phyloP scores from a whole-genome alignment of 2,888 invertebrate species.

The Siphonodentalium dalli region DNA sequence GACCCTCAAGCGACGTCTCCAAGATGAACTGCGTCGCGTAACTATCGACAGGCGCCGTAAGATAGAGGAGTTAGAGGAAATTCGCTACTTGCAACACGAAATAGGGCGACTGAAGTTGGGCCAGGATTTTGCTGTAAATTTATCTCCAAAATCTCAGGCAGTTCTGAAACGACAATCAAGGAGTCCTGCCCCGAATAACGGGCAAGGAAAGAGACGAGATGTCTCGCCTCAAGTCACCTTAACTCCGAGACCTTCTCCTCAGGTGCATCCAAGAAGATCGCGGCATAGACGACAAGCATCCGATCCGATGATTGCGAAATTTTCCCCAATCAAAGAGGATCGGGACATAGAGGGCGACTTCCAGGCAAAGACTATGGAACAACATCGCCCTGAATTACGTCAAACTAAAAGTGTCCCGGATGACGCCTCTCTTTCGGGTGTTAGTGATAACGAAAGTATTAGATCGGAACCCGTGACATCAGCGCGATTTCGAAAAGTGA shows the following conservation, averaged over 20 bases:
- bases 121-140: no score
- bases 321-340: conserved; percentile 69
- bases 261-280: conserved; percentile 56
- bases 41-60: conserved; percentile 62
- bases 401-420: conserved; percentile 41
- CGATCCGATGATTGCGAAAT: conserved; percentile 69
- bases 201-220: conserved; percentile 35
- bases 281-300: conserved; percentile 69
- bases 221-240: conserved; percentile 27
- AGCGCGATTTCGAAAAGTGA: conserved; percentile 36
- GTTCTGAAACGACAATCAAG: neutral
- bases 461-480: conserved; percentile 49
- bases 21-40: conserved; percentile 67
- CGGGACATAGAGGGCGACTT: conserved; percentile 66
- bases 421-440: conserved; percentile 54
- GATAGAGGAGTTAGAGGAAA: conserved; percentile 66
- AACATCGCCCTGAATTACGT: conserved; percentile 20
- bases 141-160: neutral
- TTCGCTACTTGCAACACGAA: conserved; percentile 57
- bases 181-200: no score
- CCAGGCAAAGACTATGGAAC: conserved; percentile 39
- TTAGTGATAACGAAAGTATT: conserved; percentile 57
- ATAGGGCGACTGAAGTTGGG: conserved; percentile 51
- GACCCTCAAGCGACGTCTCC: conserved; percentile 62
- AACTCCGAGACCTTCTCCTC: conserved; percentile 54